phyloP scores from a whole-genome alignment of 1,140 invertebrate genomes.

The Caenorhabditis elegans region WBcel235 BX284603.4:13214001-13214500 shows the following conservation, averaged over 20 bases:
- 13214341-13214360: too few relatives aligned
- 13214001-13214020: too few relatives aligned
- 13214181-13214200: conserved; percentile 37
- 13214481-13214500: too few relatives aligned
- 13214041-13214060: not conserved
- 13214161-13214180: not conserved
- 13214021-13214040: too few relatives aligned
- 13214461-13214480: too few relatives aligned
- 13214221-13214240: conserved; percentile 46
- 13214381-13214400: too few relatives aligned
- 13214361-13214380: too few relatives aligned
- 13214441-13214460: too few relatives aligned
- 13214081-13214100: too few relatives aligned
- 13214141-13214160: conserved; percentile 39
- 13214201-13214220: conserved; percentile 47
- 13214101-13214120: not conserved
- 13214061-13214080: not conserved
- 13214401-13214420: too few relatives aligned
- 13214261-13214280: conserved; percentile 36
- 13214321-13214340: conserved; percentile 12
- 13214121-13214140: too few relatives aligned
- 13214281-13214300: conserved; percentile 21
- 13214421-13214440: too few relatives aligned
- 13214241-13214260: conserved; percentile 43
- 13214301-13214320: not conserved